Conservation (phyloP, 2,888 invertebrate species). For the Pasiphila rectangulata region DNA sequence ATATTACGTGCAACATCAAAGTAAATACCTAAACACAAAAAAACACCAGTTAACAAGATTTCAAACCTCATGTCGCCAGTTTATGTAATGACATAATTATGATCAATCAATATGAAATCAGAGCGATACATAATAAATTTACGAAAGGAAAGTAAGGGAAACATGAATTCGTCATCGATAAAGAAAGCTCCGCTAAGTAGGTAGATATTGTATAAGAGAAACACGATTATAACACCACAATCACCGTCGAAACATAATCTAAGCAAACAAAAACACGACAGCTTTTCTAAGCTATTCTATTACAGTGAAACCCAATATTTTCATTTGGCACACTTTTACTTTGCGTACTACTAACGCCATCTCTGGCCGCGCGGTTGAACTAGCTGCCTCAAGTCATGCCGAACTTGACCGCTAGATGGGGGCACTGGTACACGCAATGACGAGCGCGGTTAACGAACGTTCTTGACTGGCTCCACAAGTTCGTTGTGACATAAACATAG, state of each 20-base stretch:
- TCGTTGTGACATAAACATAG: slow-evolving; percentile 54
- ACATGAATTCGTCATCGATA: too few species aligned
- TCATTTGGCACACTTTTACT: slow-evolving; percentile 22
- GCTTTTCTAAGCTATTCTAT: slow-evolving; percentile 16
- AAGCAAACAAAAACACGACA: neutral
- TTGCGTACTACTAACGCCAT: slow-evolving; percentile 56
- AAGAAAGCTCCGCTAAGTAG: too few species aligned
- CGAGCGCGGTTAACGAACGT: slow-evolving; percentile 78
- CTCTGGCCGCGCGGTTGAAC: slow-evolving; percentile 51
- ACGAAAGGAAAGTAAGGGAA: too few species aligned
- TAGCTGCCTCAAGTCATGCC: slow-evolving; percentile 57
- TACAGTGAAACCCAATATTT: slow-evolving; percentile 20
- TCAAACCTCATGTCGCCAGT: too few species aligned
- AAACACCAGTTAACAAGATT: too few species aligned
- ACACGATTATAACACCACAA: neutral
- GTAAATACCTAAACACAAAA: too few species aligned
- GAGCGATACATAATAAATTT: too few species aligned
- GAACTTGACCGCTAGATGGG: slow-evolving; percentile 80
- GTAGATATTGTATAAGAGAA: neutral
- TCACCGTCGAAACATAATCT: neutral
- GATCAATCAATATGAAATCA: too few species aligned
- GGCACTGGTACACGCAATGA: slow-evolving; percentile 63
- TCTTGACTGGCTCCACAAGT: slow-evolving; percentile 76
- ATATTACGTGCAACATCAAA: too few species aligned
- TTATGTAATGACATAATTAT: too few species aligned